These are phyloP conservation scores for Heteractis magnifica DNA, from an alignment of 92 coral and sea anemone genomes.

Conservation along the genomic window DNA sequence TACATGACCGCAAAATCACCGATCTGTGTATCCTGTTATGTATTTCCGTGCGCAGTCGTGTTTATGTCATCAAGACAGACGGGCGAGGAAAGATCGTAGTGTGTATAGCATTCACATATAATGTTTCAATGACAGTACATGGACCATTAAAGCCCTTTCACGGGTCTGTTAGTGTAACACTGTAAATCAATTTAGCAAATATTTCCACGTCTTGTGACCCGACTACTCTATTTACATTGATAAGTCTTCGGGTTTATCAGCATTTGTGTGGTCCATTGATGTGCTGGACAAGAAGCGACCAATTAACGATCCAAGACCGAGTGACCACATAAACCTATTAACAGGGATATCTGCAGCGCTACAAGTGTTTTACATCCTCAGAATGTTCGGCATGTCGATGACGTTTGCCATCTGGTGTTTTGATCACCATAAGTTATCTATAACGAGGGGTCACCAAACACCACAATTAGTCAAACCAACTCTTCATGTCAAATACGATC, in stretches of 20 bases:
- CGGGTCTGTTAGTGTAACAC: neutral
- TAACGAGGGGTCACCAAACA: conserved; percentile 1
- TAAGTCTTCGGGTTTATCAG: neutral
- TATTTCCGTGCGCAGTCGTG: too few relatives aligned
- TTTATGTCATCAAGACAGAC: neutral
- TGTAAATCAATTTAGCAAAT: neutral
- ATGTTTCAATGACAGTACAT: neutral
- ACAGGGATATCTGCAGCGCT: neutral
- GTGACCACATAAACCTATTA: neutral
- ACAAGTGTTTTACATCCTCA: neutral
- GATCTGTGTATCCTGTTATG: too few relatives aligned
- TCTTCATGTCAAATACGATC: conserved; percentile 1
- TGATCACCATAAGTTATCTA: neutral
- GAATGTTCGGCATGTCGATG: neutral
- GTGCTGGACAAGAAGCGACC: neutral
- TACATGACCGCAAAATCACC: neutral
- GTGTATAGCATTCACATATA: neutral
- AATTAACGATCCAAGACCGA: neutral
- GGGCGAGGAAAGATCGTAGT: neutral
- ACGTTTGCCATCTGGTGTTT: neutral
- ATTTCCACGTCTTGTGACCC: neutral
- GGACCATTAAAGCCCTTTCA: neutral
- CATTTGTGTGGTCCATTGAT: neutral
- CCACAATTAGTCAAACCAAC: conserved; percentile 1
- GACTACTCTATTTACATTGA: neutral